phyloP scores from a whole-genome alignment of 2,888 invertebrate species.

The Fabriciana adippe region DNA sequence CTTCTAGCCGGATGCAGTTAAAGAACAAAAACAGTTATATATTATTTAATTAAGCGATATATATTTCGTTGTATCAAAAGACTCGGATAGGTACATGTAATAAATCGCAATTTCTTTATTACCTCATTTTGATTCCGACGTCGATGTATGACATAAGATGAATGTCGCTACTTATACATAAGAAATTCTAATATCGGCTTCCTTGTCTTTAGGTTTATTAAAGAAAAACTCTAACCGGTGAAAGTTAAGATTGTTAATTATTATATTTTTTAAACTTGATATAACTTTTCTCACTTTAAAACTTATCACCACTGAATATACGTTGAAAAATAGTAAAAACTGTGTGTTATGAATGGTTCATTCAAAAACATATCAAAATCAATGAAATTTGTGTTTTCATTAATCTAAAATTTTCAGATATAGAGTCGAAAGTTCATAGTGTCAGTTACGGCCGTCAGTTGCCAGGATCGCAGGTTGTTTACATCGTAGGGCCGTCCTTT shows the following conservation, averaged over 20 bases:
- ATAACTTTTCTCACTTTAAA: too few relatives aligned
- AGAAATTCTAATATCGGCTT: constrained; percentile 46
- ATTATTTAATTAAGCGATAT: constrained; percentile 63
- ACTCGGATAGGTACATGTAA: constrained; percentile 59
- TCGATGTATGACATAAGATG: constrained; percentile 58
- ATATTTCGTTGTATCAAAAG: constrained; percentile 56
- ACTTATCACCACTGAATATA: too few relatives aligned
- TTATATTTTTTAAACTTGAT: too few relatives aligned
- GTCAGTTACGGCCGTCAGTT: constrained; percentile 30
- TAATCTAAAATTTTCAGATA: constrained; percentile 17
- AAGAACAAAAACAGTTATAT: constrained; percentile 41
- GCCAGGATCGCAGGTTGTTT: constrained; percentile 31
- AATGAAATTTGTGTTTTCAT: constrained; percentile 26
- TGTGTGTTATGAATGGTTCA: neutral
- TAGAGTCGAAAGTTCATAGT: constrained; percentile 26
- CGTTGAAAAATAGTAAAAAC: too few relatives aligned
- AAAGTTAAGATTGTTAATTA: too few relatives aligned
- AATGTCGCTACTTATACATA: constrained; percentile 60
- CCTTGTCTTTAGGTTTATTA: neutral
- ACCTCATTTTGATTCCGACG: constrained; percentile 62
- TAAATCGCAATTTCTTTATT: constrained; percentile 68
- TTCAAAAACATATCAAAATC: neutral
- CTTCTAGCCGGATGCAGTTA: constrained; percentile 16
- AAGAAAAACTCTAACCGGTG: neutral
- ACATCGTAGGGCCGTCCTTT: constrained; percentile 45